Evolutionary conservation across 2,113 vertebrate species (phyloP), one percentile per base, ranked within the genome.

Genomic region (Galeopterus variegatus): DNA sequence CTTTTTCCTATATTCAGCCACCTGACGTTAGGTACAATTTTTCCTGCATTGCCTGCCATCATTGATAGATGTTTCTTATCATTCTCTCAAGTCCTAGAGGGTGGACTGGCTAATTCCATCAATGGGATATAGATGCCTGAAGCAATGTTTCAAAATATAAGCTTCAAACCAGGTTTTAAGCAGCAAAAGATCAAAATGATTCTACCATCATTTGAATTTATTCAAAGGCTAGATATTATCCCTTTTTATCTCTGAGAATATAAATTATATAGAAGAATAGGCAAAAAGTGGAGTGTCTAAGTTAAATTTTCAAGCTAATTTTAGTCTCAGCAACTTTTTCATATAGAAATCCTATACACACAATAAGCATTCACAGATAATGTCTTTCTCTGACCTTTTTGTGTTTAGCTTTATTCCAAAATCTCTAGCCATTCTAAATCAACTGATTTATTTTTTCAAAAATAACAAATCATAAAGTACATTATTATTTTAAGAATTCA

Each of bases 1-100:
- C 84, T 94, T 97, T 87, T 69, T 79, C 77, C 60, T 76, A 11
- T 87, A 81, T 94, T 92, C 79, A 92, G 90, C 10, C 82, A 94
- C 48, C 79, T 97, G 94, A 95, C 75, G 75, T 97, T 87, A 58
- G 80, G 81, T 82, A 58, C 60, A 67, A 67, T 95, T 93, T 95
- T 97, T 83, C 60, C 41, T 45, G 97, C 97, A 98, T 90, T 97
- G 89, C 69, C 90, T 97, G 96, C 69, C 92, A 94, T 92, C 89
- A 88, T 4, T 96, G 96, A 98, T 96, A 88, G 85, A 97, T 97
- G 73, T 1, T 86, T 89, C 91, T 97, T 92, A 92, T 94, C 77
- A 45, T 95, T 93, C 62, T 85, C 79, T 94, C 76, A 93, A 96
- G 94, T 96, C 88, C 95, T 19, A 93, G 56, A 93, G 58, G 33